Conservation (phyloP, 2,113 vertebrate genomes). For the Tragelaphus buxtoni region DNA sequence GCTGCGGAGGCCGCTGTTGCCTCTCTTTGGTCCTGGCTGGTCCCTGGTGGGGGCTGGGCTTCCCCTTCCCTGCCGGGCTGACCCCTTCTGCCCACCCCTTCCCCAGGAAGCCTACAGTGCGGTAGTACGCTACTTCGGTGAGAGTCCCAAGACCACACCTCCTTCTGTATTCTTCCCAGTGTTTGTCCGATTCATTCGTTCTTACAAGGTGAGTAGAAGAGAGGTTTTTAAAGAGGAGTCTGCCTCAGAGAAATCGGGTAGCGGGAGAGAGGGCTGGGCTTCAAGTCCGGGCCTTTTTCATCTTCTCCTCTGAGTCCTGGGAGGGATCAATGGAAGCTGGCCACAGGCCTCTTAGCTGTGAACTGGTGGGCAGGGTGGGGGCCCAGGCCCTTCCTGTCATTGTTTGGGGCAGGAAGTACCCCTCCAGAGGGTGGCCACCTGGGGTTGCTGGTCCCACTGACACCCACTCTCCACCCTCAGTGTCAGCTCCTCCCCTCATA, state of each 20-base stretch:
- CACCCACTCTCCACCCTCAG: constrained; percentile 40
- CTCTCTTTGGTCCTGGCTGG: background rate
- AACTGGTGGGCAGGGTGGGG: constrained; percentile 62
- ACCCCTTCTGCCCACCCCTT: constrained; percentile 24
- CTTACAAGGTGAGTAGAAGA: constrained; percentile 90
- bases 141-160: constrained; percentile 95
- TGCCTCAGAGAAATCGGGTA: background rate
- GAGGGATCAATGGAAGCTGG: constrained; percentile 17
- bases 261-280: background rate
- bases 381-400: constrained; percentile 73
- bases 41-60: background rate
- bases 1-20: background rate
- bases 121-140: constrained; percentile 95
- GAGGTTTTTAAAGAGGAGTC: background rate
- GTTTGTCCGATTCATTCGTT: constrained; percentile 95
- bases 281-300: constrained; percentile 21
- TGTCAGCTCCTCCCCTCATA: constrained; percentile 5
- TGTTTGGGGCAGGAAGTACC: constrained; percentile 72
- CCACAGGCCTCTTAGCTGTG: constrained; percentile 43
- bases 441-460: constrained; percentile 49
- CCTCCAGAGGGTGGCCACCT: constrained; percentile 69
- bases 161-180: constrained; percentile 97
- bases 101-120: constrained; percentile 93
- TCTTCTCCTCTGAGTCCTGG: constrained; percentile 1
- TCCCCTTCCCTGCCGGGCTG: background rate